Evolutionary conservation across 2,797 vertebrate species (phyloP).

Genomic region (Cyprinella venusta): DNA sequence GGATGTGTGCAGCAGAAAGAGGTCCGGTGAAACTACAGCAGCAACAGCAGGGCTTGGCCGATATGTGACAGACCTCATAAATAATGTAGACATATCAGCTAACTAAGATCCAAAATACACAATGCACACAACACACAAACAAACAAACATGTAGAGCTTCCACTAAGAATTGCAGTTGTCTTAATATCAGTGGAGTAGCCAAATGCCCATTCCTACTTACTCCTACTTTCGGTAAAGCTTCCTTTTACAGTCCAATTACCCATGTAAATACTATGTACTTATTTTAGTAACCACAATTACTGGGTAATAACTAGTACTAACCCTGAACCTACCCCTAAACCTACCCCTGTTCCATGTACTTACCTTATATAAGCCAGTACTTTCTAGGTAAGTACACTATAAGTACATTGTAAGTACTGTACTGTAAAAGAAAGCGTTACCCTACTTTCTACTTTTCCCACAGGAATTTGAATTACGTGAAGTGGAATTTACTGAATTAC

Average conservation of each 20-base stretch:
- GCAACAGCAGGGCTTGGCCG: constrained; percentile 62
- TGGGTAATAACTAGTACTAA: no score
- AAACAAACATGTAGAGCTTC: not conserved
- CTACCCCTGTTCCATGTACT: no score
- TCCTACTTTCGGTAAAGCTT: no score
- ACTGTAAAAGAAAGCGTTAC: no score
- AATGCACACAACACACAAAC: not conserved
- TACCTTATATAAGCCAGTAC: no score
- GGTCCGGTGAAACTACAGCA: constrained; percentile 56
- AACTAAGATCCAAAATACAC: constrained; percentile 2
- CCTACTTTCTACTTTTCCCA: not conserved
- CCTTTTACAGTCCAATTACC: no score
- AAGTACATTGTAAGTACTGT: no score
- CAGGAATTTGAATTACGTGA: not conserved
- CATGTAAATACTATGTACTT: no score
- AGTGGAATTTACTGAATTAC: not conserved
- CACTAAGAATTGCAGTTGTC: not conserved
- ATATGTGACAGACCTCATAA: constrained; percentile 66
- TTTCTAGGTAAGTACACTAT: no score
- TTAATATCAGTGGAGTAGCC: not conserved
- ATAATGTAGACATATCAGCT: constrained; percentile 65
- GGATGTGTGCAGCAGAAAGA: constrained; percentile 26
- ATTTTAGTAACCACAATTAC: no score
- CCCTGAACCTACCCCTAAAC: no score
- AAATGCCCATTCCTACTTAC: not conserved